Percentiles rank a stretch among this genome's conserved stretches.
These are phyloP conservation scores for Nematolebias whitei DNA, from an alignment of 2,113 vertebrate species.

Conservation along the genomic window DNA sequence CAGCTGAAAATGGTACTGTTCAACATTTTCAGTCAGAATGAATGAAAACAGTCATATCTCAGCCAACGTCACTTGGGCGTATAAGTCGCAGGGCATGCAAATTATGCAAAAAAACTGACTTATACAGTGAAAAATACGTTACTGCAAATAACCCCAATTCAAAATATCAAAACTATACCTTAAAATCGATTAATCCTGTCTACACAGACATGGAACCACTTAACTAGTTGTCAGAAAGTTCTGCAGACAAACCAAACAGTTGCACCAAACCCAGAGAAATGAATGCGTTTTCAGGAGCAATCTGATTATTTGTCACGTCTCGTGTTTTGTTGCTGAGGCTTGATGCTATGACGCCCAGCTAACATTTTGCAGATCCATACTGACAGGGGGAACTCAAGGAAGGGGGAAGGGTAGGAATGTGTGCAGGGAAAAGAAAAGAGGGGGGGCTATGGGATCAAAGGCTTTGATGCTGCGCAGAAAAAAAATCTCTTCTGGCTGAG, in stretches of 20 bases:
- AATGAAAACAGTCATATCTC: too few relatives aligned
- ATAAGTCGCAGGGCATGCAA: too few relatives aligned
- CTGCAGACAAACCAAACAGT: conserved; percentile 31
- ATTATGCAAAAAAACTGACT: too few relatives aligned
- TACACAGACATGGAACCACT: conserved; percentile 8
- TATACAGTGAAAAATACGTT: too few relatives aligned
- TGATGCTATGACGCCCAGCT: conserved; percentile 42
- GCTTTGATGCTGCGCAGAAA: conserved; percentile 39
- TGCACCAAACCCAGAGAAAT: background rate
- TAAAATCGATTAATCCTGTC: conserved; percentile 40
- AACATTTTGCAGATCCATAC: conserved; percentile 68
- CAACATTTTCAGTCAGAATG: too few relatives aligned
- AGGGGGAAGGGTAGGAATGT: conserved; percentile 61
- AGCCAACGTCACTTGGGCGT: too few relatives aligned
- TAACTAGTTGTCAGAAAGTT: conserved; percentile 33
- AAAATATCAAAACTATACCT: conserved; percentile 2
- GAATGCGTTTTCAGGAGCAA: conserved; percentile 5
- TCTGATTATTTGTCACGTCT: conserved; percentile 26
- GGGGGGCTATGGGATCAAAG: conserved; percentile 47
- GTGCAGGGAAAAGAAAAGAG: conserved; percentile 56
- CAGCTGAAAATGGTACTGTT: too few relatives aligned
- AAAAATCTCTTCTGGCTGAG: conserved; percentile 10
- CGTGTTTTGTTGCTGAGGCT: conserved; percentile 28
- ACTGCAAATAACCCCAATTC: background rate
- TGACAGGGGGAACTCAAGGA: conserved; percentile 35